These are phyloP conservation scores for Radopholus similis DNA, from an alignment of 1,140 invertebrate genomes.

Conservation along the genomic window DNA sequence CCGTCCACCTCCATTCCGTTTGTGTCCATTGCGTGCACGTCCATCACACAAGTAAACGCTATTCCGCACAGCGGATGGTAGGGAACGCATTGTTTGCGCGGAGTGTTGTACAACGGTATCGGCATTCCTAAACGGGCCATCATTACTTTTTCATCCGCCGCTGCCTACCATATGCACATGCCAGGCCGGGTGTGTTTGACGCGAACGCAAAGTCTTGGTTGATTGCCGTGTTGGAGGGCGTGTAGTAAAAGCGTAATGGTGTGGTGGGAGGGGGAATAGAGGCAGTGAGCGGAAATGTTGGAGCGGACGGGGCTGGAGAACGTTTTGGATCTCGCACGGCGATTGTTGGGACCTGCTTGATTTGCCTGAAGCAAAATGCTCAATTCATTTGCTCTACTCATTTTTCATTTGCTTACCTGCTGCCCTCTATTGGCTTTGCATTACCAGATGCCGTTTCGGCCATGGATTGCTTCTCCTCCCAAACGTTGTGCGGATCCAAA, in stretches of 20 bases:
- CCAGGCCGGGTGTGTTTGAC: background rate
- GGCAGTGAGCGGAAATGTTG: too few relatives aligned
- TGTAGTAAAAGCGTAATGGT: constrained; percentile 6
- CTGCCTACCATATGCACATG: background rate
- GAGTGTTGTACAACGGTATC: constrained; percentile 1
- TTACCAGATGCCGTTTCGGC: too few relatives aligned
- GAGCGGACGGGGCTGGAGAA: too few relatives aligned
- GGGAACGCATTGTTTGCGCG: constrained; percentile 10
- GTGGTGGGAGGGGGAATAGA: background rate
- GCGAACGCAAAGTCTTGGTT: constrained; percentile 8
- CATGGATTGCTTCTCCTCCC: too few relatives aligned
- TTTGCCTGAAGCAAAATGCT: too few relatives aligned
- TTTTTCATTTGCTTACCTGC: too few relatives aligned
- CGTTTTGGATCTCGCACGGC: background rate
- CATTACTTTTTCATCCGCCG: background rate
- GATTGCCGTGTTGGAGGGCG: background rate
- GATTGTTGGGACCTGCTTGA: too few relatives aligned
- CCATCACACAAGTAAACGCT: constrained; percentile 18
- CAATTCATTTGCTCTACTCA: too few relatives aligned
- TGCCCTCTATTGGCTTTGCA: too few relatives aligned
- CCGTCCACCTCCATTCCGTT: background rate
- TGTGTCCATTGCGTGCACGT: constrained; percentile 8
- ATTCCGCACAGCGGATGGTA: constrained; percentile 14
- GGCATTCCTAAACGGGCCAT: background rate
- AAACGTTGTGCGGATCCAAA: too few relatives aligned